Conservation (phyloP, 1,140 invertebrate genomes). For the Zaprionus ornatus region DNA sequence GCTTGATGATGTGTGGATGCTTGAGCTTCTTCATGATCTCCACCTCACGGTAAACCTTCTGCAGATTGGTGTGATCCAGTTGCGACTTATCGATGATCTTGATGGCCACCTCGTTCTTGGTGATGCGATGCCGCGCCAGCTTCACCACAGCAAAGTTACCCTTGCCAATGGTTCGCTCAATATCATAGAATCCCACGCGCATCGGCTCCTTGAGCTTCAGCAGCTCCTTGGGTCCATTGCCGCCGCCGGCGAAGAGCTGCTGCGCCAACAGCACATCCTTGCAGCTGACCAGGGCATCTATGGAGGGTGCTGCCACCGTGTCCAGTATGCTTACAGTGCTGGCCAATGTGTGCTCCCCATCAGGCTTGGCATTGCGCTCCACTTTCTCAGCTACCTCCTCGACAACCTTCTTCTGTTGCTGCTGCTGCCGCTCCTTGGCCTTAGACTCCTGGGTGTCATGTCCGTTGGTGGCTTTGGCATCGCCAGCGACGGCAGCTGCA, state of each 20-base stretch:
- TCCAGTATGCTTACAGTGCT: conserved; percentile 20
- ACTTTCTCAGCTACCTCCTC: conserved; percentile 7
- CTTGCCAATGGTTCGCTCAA: conserved; percentile 98
- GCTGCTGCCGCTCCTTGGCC: neutral
- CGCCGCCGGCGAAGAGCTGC: conserved; percentile 58
- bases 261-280: conserved; percentile 72
- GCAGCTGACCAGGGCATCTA: conserved; percentile 66
- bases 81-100: conserved; percentile 99
- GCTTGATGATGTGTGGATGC: conserved; percentile 98
- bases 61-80: conserved; percentile 96
- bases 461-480: neutral
- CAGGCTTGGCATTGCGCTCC: neutral
- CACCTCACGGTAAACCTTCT: conserved; percentile 99
- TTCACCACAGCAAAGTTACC: conserved; percentile 99
- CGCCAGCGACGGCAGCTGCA: neutral
- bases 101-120: conserved; percentile 99
- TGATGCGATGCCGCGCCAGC: conserved; percentile 98
- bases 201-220: conserved; percentile 86
- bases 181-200: conserved; percentile 98
- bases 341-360: conserved; percentile 3
- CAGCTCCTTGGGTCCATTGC: conserved; percentile 56
- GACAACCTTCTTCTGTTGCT: neutral
- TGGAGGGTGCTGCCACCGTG: conserved; percentile 42
- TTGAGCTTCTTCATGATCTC: conserved; percentile 98
- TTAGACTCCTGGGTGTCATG: neutral